Base-by-base conservation (phyloP, 2,888 invertebrate species). In the Lasioglossum vierecki region DNA sequence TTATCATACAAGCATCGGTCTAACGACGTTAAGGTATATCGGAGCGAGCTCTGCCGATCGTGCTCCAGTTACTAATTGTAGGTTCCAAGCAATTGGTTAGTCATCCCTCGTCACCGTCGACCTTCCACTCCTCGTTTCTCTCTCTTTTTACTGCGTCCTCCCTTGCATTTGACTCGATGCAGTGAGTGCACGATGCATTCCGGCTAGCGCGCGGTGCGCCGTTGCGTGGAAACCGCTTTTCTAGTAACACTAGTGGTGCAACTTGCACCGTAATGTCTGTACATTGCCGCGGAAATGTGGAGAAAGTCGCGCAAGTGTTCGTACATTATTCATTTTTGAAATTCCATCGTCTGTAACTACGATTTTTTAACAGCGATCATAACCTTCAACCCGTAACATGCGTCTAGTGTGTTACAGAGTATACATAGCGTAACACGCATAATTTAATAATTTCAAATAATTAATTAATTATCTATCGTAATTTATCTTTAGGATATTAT, bases 31-130 rank as follows among this genome's bases (percentile, higher is more conserved):
- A 86, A 92, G 88, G 88, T 90, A 87, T 83, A 53, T 22, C 88
- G 86, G 80, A 88, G 83, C 75, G 84, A 78, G 76, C 72, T 82
- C 75, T 46, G 26, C 57, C 26, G 82, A 84, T 85, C 88, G 81
- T 92, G 93, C 89, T 91, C 92, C 90, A 93, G 85, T 92, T 93
- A 89, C 88, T 91, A 88, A 92, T 91, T 91, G 90, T 86, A 91
- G 82, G 88, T 90, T 92, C 92, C 90, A 78, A 80, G 88, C 89
- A 88, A 90, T 90, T 91, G 91, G 89, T 92, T 93, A 92, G 91
- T 92, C 91, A 91, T 90, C 88, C 84, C 74, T 72, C 60, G 76
- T 68, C 79, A 77, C 15, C 35, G 57, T n/a, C 30, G 46, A 75
- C 78, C 72, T 76, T 79, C 70, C 79, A 66, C 75, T 73, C 44